Base-by-base conservation (phyloP, 2,888 invertebrate species). In the Euproctis similis region DNA sequence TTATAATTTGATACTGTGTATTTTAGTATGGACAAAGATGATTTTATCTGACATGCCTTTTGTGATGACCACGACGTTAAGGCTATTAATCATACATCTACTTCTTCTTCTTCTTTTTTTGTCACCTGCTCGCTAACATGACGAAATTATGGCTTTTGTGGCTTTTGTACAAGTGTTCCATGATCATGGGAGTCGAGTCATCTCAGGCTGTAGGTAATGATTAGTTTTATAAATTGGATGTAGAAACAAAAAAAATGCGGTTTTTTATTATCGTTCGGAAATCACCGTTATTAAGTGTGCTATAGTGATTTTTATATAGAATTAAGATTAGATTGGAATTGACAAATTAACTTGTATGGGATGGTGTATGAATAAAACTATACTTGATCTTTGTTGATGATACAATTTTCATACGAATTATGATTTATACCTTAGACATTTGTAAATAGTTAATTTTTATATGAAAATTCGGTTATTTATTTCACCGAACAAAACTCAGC, bases 161-260 rank as follows among this genome's bases (percentile, higher is more conserved):
- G 56, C 60, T 55, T 56, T 69, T 60, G 62, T 63, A 60, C 74
- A n/a, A 75, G 71, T 65, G 69, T 62, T 70, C 54, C 68, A 68
- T 60, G 61, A 59, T 60, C 69, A 65, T 68, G 67, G 62, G 62
- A 61, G 70, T 61, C 75, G 73, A 78, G 77, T 77, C 78, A 72
- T 72, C 67, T 63, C 57, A 59, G 59, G 58, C 61, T 67, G 67
- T 82, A n/a, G n/a, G n/a, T n/a, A n/a, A n/a, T n/a, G 76, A 84
- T 84, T 82, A 84, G 76, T 77, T 84, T 81, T 78, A n/a, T 73
- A 78, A 80, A 82, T 84, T 82, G 81, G 81, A 73, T 69, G 59
- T 48, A 45, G n/a, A 33, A 56, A 64, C 67, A 69, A 75, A 78
- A 78, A 80, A 67, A 60, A 57, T 65, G 64, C 71, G 69, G 69